These are phyloP conservation scores for Lasioglossum zephyrum DNA, from an alignment of 2,888 invertebrate genomes.

Conservation along the genomic window DNA sequence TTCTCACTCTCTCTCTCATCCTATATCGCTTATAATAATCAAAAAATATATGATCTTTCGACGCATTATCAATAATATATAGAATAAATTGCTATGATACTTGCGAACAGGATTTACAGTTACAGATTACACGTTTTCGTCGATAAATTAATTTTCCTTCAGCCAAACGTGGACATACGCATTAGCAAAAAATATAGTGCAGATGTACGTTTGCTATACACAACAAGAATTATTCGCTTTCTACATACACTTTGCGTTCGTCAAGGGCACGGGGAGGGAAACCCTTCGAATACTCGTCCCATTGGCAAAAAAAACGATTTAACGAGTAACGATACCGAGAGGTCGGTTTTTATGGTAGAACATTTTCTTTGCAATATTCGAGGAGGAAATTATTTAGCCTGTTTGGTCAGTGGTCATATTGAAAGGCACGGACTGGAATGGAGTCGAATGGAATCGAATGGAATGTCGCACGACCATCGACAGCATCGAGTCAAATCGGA, in stretches of 20 bases:
- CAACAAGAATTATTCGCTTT: conserved; percentile 72
- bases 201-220: conserved; percentile 76
- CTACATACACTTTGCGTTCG: conserved; percentile 13
- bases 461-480: neutral
- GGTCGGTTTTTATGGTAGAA: neutral
- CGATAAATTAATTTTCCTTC: conserved; percentile 35
- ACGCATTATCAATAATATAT: conserved; percentile 80
- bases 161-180: conserved; percentile 73
- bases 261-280: neutral
- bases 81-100: conserved; percentile 75
- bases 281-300: neutral
- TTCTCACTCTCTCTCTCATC: conserved; percentile 60
- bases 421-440: conserved; percentile 3
- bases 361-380: neutral
- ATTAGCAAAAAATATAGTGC: conserved; percentile 83
- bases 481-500: neutral
- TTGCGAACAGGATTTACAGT: conserved; percentile 55
- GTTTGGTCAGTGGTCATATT: neutral
- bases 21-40: conserved; percentile 78
- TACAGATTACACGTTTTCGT: conserved; percentile 28
- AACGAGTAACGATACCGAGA: neutral
- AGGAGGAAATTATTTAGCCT: neutral
- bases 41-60: conserved; percentile 83
- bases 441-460: neutral
- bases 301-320: neutral